A percentile compares a stretch with the other conserved stretches of the same genome.
phyloP scores from a whole-genome alignment of 2,797 vertebrate genomes.

The Takifugu ocellatus region DNA sequence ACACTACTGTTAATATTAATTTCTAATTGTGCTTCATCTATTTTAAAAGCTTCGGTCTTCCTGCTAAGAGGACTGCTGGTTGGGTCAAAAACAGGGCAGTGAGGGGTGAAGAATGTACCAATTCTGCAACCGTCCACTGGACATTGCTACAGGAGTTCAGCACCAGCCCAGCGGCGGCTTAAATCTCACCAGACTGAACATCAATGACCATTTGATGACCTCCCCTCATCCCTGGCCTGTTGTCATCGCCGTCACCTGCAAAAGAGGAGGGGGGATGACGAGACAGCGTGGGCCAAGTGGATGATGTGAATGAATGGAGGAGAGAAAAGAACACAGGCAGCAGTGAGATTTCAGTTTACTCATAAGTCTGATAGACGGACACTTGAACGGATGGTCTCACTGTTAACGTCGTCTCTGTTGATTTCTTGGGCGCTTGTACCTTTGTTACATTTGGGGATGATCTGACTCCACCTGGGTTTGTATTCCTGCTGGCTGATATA shows the following conservation, averaged over 20 bases:
- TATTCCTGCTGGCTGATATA: conserved; percentile 99
- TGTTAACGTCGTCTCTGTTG: conserved; percentile 65
- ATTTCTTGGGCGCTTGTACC: conserved; percentile 76
- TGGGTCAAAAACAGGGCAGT: too few species aligned
- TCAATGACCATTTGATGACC: conserved; percentile 99
- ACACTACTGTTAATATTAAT: too few species aligned
- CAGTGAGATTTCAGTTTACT: neutral
- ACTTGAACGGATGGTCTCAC: conserved; percentile 54
- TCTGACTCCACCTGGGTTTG: conserved; percentile 98
- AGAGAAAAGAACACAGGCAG: conserved; percentile 18
- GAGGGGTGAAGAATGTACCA: too few species aligned
- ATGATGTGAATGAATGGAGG: neutral
- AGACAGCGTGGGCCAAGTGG: too few species aligned
- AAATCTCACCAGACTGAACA: conserved; percentile 90
- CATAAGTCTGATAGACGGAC: conserved; percentile 9
- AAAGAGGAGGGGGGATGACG: conserved; percentile 1
- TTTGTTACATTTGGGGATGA: conserved; percentile 98
- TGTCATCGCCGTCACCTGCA: conserved; percentile 93
- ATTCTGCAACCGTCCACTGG: too few species aligned
- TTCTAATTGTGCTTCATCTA: too few species aligned
- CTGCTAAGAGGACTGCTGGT: too few species aligned
- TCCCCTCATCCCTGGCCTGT: conserved; percentile 96
- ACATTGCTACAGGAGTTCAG: too few species aligned
- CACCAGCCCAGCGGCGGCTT: conserved; percentile 16
- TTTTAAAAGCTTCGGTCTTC: too few species aligned